Conservation (phyloP, 2,797 vertebrate species). For the Sebastiscus albofasciatus region DNA sequence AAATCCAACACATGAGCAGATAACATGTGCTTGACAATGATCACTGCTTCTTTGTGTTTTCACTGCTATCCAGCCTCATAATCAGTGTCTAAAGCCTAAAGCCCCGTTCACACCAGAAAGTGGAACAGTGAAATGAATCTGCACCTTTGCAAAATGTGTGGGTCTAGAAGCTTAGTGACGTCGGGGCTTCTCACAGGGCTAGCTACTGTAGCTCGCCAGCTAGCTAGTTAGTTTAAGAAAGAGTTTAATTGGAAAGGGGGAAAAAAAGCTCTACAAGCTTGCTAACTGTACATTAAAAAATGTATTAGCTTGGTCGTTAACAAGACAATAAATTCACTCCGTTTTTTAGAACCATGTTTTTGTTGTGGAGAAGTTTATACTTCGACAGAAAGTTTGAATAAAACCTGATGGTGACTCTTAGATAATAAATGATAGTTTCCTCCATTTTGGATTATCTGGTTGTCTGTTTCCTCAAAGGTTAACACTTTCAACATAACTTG, state of each 20-base stretch:
- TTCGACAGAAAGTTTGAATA: neutral
- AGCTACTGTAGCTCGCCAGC: too few relatives aligned
- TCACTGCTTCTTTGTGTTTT: neutral
- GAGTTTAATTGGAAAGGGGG: neutral
- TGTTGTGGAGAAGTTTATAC: neutral
- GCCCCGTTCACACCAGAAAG: neutral
- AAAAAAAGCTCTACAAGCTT: neutral
- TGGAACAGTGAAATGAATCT: neutral
- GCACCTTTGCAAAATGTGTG: neutral
- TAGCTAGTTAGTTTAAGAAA: neutral
- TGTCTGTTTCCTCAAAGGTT: neutral
- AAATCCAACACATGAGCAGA: slow-evolving; percentile 13
- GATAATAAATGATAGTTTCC: neutral
- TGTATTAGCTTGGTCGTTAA: neutral
- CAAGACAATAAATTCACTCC: neutral
- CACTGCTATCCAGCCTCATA: neutral
- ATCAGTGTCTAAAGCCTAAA: neutral
- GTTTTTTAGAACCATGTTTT: neutral
- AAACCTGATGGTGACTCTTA: neutral
- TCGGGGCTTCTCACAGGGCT: neutral
- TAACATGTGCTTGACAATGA: neutral
- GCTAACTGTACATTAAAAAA: neutral
- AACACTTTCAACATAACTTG: neutral
- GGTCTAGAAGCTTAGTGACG: neutral
- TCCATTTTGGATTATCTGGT: neutral